Evolutionary conservation across 2,113 vertebrate genomes (phyloP), one percentile per base, ranked within the genome.

Genomic region (Steatornis caripensis): DNA sequence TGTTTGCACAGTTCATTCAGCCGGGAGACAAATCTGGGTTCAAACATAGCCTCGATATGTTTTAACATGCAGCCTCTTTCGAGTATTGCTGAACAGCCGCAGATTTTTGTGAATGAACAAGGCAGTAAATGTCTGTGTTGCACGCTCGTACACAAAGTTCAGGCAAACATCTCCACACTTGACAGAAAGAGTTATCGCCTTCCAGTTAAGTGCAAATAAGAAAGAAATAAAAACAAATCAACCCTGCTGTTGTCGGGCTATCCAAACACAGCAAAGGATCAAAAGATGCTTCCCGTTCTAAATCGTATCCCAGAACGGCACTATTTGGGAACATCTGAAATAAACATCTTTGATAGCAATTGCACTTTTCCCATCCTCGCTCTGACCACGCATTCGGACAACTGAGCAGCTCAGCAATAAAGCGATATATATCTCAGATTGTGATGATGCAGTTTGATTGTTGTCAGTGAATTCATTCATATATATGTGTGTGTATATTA

Each of bases 401-500:
- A 78, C 37, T 8, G n/a, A 83, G 24, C 30, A 60, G 37, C 57
- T 92, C 55, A 83, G 48, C 34, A 36, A 27, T 27, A 14, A 90
- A 64, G 23, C 9, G 36, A 37, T 23, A 5, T 29, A 2, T 27
- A 39, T 37, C 19, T 82, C 64, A 43, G 6, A 62, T 82, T 27
- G 30, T 41, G n/a, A 64, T 46, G 39, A 54, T 48, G 30, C 43
- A 55, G 21, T 60, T 58, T 87, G 49, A 81, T 48, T 90, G 32
- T 61, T 71, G 22, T 24, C 24, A 64, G 16, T 66, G 49, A 70
- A 65, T 84, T 89, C 3, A 1, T 69, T 80, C 11, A 23, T 32
- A 46, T 20, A 3, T 23, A 5, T 29, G 2, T 45, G 1, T 39
- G 0, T 34, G 6, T 22, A 12, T 45, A 26, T 19, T 19, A 13